Conservation (phyloP, 2,797 vertebrate genomes). For the Microctenopoma lineatum region DNA sequence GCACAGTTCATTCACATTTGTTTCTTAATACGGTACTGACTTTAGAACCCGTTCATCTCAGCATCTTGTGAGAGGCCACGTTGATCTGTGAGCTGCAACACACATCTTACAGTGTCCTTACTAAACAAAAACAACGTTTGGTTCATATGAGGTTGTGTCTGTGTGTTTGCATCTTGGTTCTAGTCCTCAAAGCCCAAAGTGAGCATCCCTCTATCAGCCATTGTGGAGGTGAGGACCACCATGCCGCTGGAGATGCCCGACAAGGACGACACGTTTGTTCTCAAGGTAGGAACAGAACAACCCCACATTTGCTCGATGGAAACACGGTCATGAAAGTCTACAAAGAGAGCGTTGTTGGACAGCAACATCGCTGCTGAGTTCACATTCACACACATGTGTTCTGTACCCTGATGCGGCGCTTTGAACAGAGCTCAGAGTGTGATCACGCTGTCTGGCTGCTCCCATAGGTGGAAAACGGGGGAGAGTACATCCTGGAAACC, state of each 20-base stretch:
- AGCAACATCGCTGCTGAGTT: constrained; percentile 3
- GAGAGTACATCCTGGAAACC: constrained; percentile 98
- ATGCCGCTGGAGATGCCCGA: constrained; percentile 99
- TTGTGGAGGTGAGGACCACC: constrained; percentile 96
- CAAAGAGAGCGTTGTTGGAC: constrained; percentile 1
- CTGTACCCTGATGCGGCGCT: constrained; percentile 8
- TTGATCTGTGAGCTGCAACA: too few species aligned
- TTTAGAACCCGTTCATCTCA: neutral
- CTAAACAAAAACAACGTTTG: neutral
- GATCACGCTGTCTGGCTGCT: constrained; percentile 56
- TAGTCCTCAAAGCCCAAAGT: constrained; percentile 97
- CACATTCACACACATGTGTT: constrained; percentile 5
- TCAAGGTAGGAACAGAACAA: constrained; percentile 86
- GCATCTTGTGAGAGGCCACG: too few species aligned
- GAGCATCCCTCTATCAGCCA: constrained; percentile 93
- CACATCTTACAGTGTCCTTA: neutral
- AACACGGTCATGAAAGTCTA: neutral
- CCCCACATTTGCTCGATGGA: neutral
- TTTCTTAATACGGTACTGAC: neutral
- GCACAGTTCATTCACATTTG: neutral
- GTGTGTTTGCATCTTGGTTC: constrained; percentile 24
- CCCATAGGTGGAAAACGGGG: constrained; percentile 93
- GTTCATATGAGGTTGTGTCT: constrained; percentile 11
- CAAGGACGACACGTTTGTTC: constrained; percentile 98
- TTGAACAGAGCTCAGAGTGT: constrained; percentile 57